Evolutionary conservation across 1,140 invertebrate species (phyloP), one percentile per base, ranked within the genome.

Genomic region (Heliconius congener): DNA sequence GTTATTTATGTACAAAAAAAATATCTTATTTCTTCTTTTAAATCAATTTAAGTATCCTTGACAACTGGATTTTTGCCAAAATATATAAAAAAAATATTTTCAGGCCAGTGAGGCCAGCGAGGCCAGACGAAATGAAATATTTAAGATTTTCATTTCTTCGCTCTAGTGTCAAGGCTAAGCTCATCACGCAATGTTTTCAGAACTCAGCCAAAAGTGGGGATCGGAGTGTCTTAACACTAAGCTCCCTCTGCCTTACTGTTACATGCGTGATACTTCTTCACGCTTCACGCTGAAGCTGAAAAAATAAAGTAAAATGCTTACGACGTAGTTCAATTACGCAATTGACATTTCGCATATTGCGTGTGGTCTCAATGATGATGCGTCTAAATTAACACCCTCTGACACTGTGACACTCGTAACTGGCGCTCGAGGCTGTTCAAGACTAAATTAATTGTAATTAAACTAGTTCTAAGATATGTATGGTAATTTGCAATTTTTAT

Each of bases 291-390:
- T 16, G 13, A 16, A 16, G 13, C 42, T 46, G 16, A 5, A 5
- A 16, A 46, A 46, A 46, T 16, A 0, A 16, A 46, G 42, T 37
- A 66, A 27, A 66, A 30, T 6, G 23, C 27, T 66, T 16, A 66
- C 60, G 23, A 30, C 60, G 60, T 66, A 80, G 18, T 52, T 76
- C 79, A 84, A 84, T 84, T 84, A 84, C 76, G 52, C 78, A 84
- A 75, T 84, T 84, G 81, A 82, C 80, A 82, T 80, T 74, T 81
- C 71, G 77, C 78, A 70, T 76, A 50, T 60, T 66, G 82, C 82
- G 82, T 83, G 82, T 83, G 82, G 82, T 83, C 82, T 46, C 71
- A 66, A 81, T 39, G 71, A 76, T 81, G 79, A 77, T 76, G 79
- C 74, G 79, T 55, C 50, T 79, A 78, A 73, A 80, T 76, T 75